A percentile compares a stretch with the other conserved stretches of the same genome.
phyloP scores from a whole-genome alignment of 2,888 invertebrate species.

The Tipula vernalis region DNA sequence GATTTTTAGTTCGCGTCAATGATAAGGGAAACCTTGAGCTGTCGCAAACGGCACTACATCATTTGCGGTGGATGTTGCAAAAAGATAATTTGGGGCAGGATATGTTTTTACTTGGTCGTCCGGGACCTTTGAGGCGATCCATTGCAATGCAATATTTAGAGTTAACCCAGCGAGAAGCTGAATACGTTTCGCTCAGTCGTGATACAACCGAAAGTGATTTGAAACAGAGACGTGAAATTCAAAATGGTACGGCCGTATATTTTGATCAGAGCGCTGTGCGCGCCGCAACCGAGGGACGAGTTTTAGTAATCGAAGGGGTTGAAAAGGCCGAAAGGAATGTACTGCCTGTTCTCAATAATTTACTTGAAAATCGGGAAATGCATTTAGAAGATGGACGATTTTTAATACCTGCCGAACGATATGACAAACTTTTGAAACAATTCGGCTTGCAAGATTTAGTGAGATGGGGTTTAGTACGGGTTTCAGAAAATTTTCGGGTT shows the following conservation, averaged over 20 bases:
- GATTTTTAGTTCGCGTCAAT: slow-evolving; percentile 35
- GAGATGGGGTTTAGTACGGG: slow-evolving; percentile 79
- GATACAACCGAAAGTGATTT: slow-evolving; percentile 96
- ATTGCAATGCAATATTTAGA: slow-evolving; percentile 83
- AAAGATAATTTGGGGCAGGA: slow-evolving; percentile 89
- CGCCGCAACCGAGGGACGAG: slow-evolving; percentile 78
- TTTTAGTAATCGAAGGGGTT: slow-evolving; percentile 86
- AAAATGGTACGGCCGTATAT: slow-evolving; percentile 75
- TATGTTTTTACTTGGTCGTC: slow-evolving; percentile 86
- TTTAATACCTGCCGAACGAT: slow-evolving; percentile 76
- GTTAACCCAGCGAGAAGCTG: slow-evolving; percentile 76
- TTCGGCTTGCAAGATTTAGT: slow-evolving; percentile 68
- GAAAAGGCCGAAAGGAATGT: slow-evolving; percentile 97
- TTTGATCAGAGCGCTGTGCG: slow-evolving; percentile 94
- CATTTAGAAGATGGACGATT: slow-evolving; percentile 94
- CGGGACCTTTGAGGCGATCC: slow-evolving; percentile 66
- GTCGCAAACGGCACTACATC: slow-evolving; percentile 61
- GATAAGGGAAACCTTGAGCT: slow-evolving; percentile 43
- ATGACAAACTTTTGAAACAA: slow-evolving; percentile 78
- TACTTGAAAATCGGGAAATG: slow-evolving; percentile 96
- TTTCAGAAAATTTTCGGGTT: slow-evolving; percentile 84
- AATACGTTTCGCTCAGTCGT: slow-evolving; percentile 85
- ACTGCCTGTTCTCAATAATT: slow-evolving; percentile 87
- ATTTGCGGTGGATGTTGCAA: slow-evolving; percentile 92
- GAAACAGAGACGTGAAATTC: slow-evolving; percentile 89